A percentile compares a stretch with the other conserved stretches of the same genome.
These are phyloP conservation scores for Oreocharis arfaki DNA, from an alignment of 2,113 vertebrate species.

Conservation along the genomic window DNA sequence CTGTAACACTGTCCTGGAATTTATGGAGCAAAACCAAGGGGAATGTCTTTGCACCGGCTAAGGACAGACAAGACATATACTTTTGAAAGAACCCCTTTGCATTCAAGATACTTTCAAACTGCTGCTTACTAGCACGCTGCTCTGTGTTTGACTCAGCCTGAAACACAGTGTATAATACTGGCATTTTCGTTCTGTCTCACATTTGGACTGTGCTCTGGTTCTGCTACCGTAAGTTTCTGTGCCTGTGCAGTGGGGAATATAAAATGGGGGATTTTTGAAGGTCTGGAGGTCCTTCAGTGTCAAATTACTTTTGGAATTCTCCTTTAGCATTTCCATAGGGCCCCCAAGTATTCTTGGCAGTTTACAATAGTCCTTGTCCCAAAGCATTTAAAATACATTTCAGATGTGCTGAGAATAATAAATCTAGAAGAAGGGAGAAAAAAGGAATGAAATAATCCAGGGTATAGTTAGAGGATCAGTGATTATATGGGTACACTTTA, in stretches of 20 bases:
- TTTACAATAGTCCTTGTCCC: neutral
- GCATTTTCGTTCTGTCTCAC: neutral
- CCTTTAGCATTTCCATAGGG: neutral
- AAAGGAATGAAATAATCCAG: neutral
- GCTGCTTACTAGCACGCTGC: neutral
- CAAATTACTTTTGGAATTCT: neutral
- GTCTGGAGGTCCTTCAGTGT: neutral
- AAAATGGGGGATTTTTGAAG: neutral
- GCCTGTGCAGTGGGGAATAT: neutral
- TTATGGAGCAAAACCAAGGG: neutral
- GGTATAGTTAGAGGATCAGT: neutral
- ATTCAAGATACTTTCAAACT: neutral
- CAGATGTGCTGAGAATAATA: neutral
- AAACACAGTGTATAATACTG: neutral
- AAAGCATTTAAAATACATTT: conserved; percentile 12
- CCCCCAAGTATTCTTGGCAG: neutral
- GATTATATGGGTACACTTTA: neutral
- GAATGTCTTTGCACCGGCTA: neutral
- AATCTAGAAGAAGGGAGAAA: neutral
- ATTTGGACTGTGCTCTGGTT: neutral
- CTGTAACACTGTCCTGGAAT: neutral
- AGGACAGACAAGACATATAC: neutral
- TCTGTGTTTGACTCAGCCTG: neutral
- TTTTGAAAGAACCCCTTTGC: neutral
- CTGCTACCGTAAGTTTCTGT: neutral